Conservation (phyloP, 2,113 vertebrate species). For the Cettia cetti region DNA sequence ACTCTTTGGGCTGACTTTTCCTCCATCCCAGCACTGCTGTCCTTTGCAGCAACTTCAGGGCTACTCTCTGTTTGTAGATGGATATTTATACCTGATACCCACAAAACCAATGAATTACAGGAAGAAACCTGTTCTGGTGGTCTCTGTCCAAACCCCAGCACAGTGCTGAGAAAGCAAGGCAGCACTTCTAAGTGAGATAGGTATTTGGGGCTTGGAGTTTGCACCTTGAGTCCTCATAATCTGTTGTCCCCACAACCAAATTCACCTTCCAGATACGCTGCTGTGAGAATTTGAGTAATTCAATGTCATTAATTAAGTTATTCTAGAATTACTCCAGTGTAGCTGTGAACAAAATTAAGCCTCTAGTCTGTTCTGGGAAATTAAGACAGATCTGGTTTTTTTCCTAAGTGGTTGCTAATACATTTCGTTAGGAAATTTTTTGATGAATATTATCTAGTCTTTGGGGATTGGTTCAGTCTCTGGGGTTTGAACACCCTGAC, state of each 20-base stretch:
- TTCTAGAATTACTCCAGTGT: slow-evolving; percentile 41
- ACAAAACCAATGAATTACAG: background rate
- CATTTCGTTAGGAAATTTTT: slow-evolving; percentile 43
- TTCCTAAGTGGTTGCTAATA: slow-evolving; percentile 50
- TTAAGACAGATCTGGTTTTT: slow-evolving; percentile 32
- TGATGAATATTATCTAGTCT: slow-evolving; percentile 34
- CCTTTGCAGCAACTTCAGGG: background rate
- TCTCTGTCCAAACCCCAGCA: background rate
- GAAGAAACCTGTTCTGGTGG: background rate
- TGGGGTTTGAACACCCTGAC: background rate
- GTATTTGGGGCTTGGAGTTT: background rate
- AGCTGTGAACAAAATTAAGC: slow-evolving; percentile 54
- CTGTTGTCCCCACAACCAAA: background rate
- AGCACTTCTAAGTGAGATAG: background rate
- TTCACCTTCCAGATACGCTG: slow-evolving; percentile 9
- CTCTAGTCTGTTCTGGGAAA: slow-evolving; percentile 48
- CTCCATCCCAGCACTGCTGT: background rate
- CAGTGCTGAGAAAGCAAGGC: background rate
- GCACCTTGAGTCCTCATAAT: background rate
- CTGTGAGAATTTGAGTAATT: slow-evolving; percentile 24
- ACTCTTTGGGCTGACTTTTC: background rate
- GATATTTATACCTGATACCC: background rate
- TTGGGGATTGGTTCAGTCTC: slow-evolving; percentile 12
- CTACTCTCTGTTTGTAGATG: background rate
- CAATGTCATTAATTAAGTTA: slow-evolving; percentile 50